Evolutionary conservation across 2,113 vertebrate genomes (phyloP).

Genomic region (Colossoma macropomum): DNA sequence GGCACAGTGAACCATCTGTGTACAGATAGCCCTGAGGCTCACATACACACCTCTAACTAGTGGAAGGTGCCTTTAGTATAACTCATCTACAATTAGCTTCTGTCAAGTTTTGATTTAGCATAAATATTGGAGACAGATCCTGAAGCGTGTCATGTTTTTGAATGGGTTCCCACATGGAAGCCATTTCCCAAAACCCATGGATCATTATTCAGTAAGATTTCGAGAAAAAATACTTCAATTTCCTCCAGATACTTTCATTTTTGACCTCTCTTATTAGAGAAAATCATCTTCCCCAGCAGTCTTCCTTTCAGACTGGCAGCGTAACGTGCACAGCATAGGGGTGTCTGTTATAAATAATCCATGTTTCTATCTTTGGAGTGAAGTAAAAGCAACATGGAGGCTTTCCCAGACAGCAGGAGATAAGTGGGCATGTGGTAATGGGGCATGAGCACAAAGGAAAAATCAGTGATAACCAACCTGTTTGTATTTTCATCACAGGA

Average conservation of each 20-base stretch:
- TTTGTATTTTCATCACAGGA: neutral
- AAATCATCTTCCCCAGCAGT: neutral
- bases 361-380: neutral
- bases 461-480: neutral
- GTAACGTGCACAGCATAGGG: neutral
- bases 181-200: neutral
- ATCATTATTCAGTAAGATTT: too few relatives aligned
- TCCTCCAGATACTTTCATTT: neutral
- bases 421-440: neutral
- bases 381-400: neutral
- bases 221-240: too few relatives aligned
- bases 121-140: neutral
- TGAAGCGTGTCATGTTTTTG: neutral
- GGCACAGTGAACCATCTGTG: neutral
- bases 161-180: neutral
- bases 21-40: neutral
- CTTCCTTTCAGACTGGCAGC: neutral
- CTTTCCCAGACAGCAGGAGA: neutral
- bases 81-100: neutral
- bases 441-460: neutral
- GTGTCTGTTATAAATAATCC: neutral
- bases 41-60: neutral
- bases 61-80: neutral
- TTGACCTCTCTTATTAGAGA: neutral
- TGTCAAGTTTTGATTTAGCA: neutral